Evolutionary conservation across 2,888 invertebrate species (phyloP).

Genomic region (Amitus sp.): DNA sequence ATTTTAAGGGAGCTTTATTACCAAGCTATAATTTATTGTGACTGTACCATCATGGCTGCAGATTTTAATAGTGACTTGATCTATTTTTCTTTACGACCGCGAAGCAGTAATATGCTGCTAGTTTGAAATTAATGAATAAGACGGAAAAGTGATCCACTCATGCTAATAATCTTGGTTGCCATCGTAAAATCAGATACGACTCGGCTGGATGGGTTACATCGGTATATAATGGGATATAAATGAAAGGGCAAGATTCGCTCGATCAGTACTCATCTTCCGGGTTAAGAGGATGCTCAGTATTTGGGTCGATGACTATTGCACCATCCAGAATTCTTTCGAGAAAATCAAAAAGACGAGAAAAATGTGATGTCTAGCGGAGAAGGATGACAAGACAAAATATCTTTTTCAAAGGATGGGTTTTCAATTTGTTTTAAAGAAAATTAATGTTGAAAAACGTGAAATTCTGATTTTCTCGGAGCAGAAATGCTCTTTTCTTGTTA

Average conservation of each 20-base stretch:
- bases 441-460: too few species aligned
- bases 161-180: not conserved
- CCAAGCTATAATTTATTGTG: too few species aligned
- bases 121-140: not conserved
- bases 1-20: too few species aligned
- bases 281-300: slow-evolving; percentile 4
- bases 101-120: too few species aligned
- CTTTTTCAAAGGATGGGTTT: too few species aligned
- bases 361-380: too few species aligned
- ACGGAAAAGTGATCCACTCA: not conserved
- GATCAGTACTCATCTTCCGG: not conserved
- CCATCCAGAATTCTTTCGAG: not conserved
- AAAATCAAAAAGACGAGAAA: not conserved
- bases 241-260: slow-evolving; percentile 32
- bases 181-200: not conserved
- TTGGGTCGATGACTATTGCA: slow-evolving; percentile 5
- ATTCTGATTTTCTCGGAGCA: too few species aligned
- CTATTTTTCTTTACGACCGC: too few species aligned
- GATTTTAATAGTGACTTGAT: too few species aligned
- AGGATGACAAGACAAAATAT: too few species aligned
- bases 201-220: not conserved
- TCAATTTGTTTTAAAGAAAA: too few species aligned
- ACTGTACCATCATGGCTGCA: too few species aligned
- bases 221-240: slow-evolving; percentile 9
- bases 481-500: not conserved